phyloP scores from a whole-genome alignment of 2,113 vertebrate genomes.

The Tachysurus fulvidraco region DNA sequence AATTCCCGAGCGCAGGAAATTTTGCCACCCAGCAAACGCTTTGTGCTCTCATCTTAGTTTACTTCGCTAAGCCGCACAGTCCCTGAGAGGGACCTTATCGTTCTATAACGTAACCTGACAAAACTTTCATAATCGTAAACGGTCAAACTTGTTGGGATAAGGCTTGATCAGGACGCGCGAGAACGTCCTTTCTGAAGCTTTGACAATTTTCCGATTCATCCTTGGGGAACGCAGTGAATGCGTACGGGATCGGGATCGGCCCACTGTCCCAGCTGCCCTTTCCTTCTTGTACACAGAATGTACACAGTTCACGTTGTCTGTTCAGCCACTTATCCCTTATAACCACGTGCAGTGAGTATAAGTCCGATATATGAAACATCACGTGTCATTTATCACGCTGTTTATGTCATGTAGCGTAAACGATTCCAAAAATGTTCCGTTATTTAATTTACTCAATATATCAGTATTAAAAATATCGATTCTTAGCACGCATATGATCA shows the following conservation, averaged over 20 bases:
- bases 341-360: not conserved
- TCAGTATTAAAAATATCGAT: not conserved
- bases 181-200: not conserved
- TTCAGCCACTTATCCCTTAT: too few relatives aligned
- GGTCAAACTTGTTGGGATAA: not conserved
- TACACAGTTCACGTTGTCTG: not conserved
- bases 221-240: not conserved
- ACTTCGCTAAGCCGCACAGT: not conserved
- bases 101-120: not conserved
- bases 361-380: too few relatives aligned
- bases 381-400: too few relatives aligned
- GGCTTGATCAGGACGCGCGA: not conserved
- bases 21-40: not conserved
- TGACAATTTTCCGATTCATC: not conserved
- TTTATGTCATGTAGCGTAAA: not conserved
- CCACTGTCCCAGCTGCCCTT: not conserved
- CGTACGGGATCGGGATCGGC: not conserved
- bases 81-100: not conserved
- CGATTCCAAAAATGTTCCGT: not conserved
- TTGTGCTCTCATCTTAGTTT: not conserved
- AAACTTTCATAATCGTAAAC: slow-evolving; percentile 17
- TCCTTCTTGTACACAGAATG: not conserved
- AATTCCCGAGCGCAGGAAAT: not conserved
- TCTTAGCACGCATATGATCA: too few relatives aligned
- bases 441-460: not conserved